phyloP scores from a whole-genome alignment of 2,797 vertebrate species.

The Characodon lateralis region DNA sequence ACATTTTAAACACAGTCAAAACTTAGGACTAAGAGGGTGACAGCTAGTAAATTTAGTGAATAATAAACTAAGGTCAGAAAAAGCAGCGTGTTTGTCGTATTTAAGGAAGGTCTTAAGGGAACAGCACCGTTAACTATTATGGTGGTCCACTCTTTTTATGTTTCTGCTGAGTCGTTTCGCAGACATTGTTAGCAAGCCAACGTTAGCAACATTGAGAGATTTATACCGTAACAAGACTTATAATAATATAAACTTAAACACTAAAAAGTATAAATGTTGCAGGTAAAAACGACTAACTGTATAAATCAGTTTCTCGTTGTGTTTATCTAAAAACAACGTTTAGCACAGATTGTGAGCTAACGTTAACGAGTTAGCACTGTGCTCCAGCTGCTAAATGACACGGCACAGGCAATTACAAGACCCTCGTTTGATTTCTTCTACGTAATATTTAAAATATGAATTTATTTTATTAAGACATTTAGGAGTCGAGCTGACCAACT shows the following conservation, averaged over 20 bases:
- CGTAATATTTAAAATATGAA: neutral
- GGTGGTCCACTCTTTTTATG: conserved; percentile 1
- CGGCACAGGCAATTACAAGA: conserved; percentile 22
- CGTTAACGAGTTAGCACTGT: conserved; percentile 53
- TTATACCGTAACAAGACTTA: conserved; percentile 11
- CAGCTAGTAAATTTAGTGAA: neutral
- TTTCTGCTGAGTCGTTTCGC: conserved; percentile 77
- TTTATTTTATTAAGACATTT: fast-evolving
- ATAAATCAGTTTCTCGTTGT: neutral
- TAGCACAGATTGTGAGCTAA: conserved; percentile 18
- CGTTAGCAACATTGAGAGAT: conserved; percentile 50
- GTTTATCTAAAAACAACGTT: neutral
- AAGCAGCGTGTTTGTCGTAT: neutral
- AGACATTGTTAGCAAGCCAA: conserved; percentile 73
- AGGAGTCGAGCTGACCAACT: fast-evolving
- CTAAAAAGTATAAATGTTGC: neutral
- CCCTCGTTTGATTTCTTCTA: neutral
- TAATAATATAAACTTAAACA: neutral
- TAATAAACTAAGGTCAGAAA: neutral
- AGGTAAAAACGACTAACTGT: neutral
- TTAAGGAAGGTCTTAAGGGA: neutral
- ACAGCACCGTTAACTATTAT: neutral
- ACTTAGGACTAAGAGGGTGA: too few relatives aligned
- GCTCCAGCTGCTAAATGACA: conserved; percentile 38
- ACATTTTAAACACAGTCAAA: neutral